phyloP scores from a whole-genome alignment of 2,113 vertebrate species.

The Triplophysa dalaica region DNA sequence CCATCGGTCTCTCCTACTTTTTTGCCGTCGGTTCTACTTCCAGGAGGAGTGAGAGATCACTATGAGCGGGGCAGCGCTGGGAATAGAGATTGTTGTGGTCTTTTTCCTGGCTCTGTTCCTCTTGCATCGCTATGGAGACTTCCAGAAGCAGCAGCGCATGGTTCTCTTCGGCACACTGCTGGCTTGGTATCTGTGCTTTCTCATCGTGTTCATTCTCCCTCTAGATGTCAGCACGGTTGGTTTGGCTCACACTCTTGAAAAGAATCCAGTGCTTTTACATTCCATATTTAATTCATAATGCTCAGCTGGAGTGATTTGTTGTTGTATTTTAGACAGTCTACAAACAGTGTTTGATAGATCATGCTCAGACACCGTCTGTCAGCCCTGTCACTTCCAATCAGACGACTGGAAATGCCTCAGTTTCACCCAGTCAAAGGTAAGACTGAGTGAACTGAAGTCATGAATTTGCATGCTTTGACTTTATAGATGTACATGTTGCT shows the following conservation, averaged over 20 bases:
- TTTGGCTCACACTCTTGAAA: slow-evolving; percentile 5
- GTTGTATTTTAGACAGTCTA: slow-evolving; percentile 72
- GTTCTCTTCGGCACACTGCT: slow-evolving; percentile 90
- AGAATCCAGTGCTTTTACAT: background rate
- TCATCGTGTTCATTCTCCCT: slow-evolving; percentile 94
- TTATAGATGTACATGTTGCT: background rate
- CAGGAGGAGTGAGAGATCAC: slow-evolving; percentile 31
- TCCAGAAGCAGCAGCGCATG: slow-evolving; percentile 93
- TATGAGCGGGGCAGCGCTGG: slow-evolving; percentile 92
- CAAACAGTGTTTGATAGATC: slow-evolving; percentile 72
- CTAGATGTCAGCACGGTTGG: slow-evolving; percentile 96
- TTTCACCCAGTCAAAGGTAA: slow-evolving; percentile 64
- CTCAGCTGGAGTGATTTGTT: background rate
- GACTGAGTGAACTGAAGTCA: background rate
- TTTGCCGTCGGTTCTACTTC: slow-evolving; percentile 9
- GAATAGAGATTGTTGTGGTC: slow-evolving; percentile 91
- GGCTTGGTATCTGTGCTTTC: slow-evolving; percentile 98
- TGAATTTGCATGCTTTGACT: background rate
- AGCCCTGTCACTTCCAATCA: slow-evolving; percentile 58
- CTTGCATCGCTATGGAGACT: slow-evolving; percentile 95
- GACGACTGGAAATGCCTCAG: slow-evolving; percentile 58
- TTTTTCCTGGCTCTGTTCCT: slow-evolving; percentile 95
- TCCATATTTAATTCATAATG: background rate
- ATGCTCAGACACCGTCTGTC: slow-evolving; percentile 37
- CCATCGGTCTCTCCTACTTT: background rate